Evolutionary conservation across 2,888 invertebrate species (phyloP).

Genomic region (Luperina testacea): DNA sequence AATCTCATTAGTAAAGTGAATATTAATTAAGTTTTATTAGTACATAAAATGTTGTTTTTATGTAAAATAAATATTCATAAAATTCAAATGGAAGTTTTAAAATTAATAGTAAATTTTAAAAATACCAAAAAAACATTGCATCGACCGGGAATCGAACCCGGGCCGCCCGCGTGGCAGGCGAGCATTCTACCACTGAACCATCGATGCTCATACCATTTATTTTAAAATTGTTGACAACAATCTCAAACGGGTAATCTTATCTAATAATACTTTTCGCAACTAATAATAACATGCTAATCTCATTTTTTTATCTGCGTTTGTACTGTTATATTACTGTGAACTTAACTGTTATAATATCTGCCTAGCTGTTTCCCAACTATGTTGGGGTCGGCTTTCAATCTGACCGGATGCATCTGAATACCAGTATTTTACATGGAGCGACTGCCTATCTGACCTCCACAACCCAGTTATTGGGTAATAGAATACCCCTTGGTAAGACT

Average conservation of each 20-base stretch:
- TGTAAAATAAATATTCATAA: conserved; percentile 1
- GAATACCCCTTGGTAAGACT: too few relatives aligned
- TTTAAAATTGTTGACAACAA: accelerated
- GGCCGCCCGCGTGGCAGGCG: conserved; percentile 89
- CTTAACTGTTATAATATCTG: too few relatives aligned
- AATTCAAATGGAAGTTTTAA: neutral
- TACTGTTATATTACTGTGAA: too few relatives aligned
- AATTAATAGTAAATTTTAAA: neutral
- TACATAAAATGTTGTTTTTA: neutral
- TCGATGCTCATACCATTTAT: conserved; percentile 78
- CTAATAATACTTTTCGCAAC: neutral
- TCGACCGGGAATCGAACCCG: conserved; percentile 87
- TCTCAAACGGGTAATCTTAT: neutral
- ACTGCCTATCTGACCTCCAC: too few relatives aligned
- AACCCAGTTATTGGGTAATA: too few relatives aligned
- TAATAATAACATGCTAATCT: conserved; percentile 1
- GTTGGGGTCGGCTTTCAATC: too few relatives aligned
- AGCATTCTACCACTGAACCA: conserved; percentile 91
- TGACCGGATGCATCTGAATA: too few relatives aligned
- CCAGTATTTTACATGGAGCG: too few relatives aligned
- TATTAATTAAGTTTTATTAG: conserved; percentile 14
- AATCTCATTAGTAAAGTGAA: conserved; percentile 35
- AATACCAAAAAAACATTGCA: conserved; percentile 69
- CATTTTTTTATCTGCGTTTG: neutral
- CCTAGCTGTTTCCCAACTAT: too few relatives aligned